Evolutionary conservation across 1,140 invertebrate genomes (phyloP), one percentile per base, ranked within the genome.

Genomic region (Achatina immaculata): DNA sequence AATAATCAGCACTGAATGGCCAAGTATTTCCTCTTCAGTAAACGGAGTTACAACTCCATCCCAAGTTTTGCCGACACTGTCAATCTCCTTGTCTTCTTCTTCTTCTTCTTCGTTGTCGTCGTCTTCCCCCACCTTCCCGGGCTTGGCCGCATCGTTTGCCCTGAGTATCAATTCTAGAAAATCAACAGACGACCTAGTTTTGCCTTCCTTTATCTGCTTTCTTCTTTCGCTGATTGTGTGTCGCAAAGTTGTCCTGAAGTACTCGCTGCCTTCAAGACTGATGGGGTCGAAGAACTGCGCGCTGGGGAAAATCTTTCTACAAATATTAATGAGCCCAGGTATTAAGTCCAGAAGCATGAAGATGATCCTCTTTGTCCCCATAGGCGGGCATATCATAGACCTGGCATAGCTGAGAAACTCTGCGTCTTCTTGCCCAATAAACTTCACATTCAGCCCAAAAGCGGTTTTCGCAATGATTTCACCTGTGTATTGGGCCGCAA

Each of bases 1-100:
- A 82, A 95, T 95, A 82, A 95, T 95, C 3, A 94, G 72, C 0
- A 94, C 91, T 0, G 93, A 93, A 85, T 95, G 94, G 0, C 93
- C 93, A 2, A 94, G 90, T 21, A 96, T 92, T 83, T 95, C 93
- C n/a, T 94, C 92, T 58, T 94, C 28, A 19, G 85, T 83, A 34
- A 86, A 7, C 7, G 38, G 42, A 7, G 2, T 73, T 3, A 34
- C 14, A 0, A 21, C 45, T n/a, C 28, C 31, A 4, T 31, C 28
- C 38, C 38, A 73, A 19, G 9, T 66, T 31, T 31, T n/a, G 11
- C 14, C 9, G 36, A 2, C 40, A 1, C 38, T 7, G 24, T 43
- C 34, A 4, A 0, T 34, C 36, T 7, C 36, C 31, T 69, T 36
- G n/a, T 36, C 68, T 1, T 43, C 34, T 4, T 1, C 34, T 9